Conservation (phyloP, 2,113 vertebrate genomes). For the Prinia subflava region DNA sequence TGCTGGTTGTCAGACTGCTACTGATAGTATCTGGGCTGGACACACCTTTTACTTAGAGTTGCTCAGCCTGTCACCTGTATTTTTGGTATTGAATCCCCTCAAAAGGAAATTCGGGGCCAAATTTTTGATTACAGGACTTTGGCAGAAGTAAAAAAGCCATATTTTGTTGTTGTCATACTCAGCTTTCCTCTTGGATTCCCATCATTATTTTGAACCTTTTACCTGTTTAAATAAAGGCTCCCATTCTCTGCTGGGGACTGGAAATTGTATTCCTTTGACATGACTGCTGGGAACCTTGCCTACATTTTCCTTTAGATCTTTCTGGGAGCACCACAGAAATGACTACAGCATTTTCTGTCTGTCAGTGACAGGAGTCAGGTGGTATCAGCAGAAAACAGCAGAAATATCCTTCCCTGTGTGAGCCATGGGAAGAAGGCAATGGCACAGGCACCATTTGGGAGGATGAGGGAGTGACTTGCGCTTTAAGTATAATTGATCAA, state of each 20-base stretch:
- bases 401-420: rapidly evolving
- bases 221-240: background rate
- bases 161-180: background rate
- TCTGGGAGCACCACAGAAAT: background rate
- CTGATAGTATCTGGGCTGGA: background rate
- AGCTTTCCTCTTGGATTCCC: background rate
- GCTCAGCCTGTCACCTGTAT: background rate
- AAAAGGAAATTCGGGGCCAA: background rate
- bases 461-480: background rate
- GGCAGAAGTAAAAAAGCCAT: background rate
- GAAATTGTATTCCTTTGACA: background rate
- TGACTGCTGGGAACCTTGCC: background rate
- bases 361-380: background rate
- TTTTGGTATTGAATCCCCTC: background rate
- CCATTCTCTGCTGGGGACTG: background rate
- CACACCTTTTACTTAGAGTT: background rate
- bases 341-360: background rate
- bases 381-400: background rate
- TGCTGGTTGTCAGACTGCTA: background rate
- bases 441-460: background rate
- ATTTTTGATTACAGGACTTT: background rate
- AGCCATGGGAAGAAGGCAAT: background rate
- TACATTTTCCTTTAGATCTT: background rate
- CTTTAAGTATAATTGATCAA: background rate
- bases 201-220: background rate